Base-by-base conservation (phyloP, 2,113 vertebrate genomes). In the Pavo muticus region DNA sequence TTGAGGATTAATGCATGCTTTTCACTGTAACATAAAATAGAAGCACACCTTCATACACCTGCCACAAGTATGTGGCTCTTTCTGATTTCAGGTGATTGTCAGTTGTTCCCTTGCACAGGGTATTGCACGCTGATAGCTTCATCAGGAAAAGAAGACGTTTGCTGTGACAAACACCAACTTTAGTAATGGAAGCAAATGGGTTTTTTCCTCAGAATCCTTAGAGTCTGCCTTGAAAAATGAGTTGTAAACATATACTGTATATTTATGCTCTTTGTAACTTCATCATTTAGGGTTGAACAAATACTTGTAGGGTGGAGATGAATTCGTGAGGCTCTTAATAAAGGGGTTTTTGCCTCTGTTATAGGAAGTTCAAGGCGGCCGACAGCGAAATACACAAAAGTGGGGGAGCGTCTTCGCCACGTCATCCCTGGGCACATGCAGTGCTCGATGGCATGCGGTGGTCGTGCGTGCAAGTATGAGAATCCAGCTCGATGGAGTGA, bases 391-490 rank as follows among this genome's bases (percentile, higher is more conserved):
- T 99, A 99, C 94, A 99, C 99, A 1, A 99, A 99, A 97, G 98
- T 99, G 52, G 99, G 99, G 17, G 99, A 99, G 94, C 99, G 98
- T 24, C 97, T 99, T 86, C 98, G 99, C 45, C 99, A 99, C 37
- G 99, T 99, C 71, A 99, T 99, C 86, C 99, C 99, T 0, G 98
- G 99, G 18, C 98, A 98, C 94, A 97, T 99, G 99, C 99, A 99
- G 88, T 99, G 99, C 94, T 99, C 99, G 27, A 98, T 99, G 99
- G 98, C 99, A 1, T 99, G 99, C 42, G 99, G 99, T 5, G 99
- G 99, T 15, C 98, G 97, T 52, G 98, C 99, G 3, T 99, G 99
- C 98, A 99, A 99, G 97, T 99, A 99, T 5, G 99, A 99, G 95
- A 99, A 99, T 83, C 99, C 99, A 1, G 95, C 98, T 27, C 99